Conservation (phyloP, 2,113 vertebrate species). For the Romanogobio albipinnatus region DNA sequence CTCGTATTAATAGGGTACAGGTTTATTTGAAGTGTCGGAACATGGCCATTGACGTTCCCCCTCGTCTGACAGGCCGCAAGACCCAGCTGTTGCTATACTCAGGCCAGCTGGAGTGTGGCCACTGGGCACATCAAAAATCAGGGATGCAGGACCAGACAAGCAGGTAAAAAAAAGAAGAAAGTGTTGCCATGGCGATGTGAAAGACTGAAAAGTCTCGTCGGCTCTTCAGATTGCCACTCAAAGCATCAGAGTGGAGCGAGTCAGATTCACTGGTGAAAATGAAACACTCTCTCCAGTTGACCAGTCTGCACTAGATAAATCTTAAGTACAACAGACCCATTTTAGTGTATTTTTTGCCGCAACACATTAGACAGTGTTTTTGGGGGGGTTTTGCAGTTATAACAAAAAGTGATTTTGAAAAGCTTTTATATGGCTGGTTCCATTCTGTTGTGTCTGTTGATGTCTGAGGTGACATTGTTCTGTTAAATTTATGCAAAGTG, state of each 20-base stretch:
- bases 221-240: slow-evolving; percentile 43
- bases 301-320: slow-evolving; percentile 11
- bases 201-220: slow-evolving; percentile 46
- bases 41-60: not conserved
- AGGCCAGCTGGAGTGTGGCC: slow-evolving; percentile 30
- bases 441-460: slow-evolving; percentile 35
- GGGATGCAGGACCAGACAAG: slow-evolving; percentile 26
- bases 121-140: slow-evolving; percentile 42
- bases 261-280: slow-evolving; percentile 38
- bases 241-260: slow-evolving; percentile 9
- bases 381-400: not conserved
- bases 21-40: slow-evolving; percentile 33
- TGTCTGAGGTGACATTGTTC: slow-evolving; percentile 38
- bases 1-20: slow-evolving; percentile 14
- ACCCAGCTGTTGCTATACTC: not conserved
- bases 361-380: not conserved
- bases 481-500: slow-evolving; percentile 28
- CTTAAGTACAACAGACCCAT: not conserved
- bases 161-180: slow-evolving; percentile 19
- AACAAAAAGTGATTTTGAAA: slow-evolving; percentile 44
- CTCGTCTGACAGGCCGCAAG: not conserved
- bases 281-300: slow-evolving; percentile 37
- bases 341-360: not conserved
- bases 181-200: slow-evolving; percentile 50
- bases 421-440: slow-evolving; percentile 48